Conservation (phyloP, 2,113 vertebrate genomes). For the Lagopus leucura region DNA sequence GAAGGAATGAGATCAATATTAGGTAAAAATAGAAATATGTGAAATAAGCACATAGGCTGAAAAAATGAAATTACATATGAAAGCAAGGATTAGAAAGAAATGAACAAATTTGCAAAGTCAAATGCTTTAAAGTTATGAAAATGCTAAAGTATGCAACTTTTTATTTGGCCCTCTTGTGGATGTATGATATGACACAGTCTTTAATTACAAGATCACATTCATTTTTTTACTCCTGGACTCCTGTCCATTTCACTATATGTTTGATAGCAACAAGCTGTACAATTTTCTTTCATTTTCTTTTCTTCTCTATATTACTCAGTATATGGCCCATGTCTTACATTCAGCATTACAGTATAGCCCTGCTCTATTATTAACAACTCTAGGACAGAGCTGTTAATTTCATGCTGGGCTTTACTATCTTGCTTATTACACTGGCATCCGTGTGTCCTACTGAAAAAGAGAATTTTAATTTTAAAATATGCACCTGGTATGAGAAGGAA, state of each 20-base stretch:
- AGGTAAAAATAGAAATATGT: background rate
- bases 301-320: background rate
- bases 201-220: background rate
- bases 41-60: background rate
- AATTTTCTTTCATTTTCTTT: background rate
- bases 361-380: background rate
- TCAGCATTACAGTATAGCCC: background rate
- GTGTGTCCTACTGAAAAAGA: background rate
- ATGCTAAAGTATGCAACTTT: background rate
- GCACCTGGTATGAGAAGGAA: background rate
- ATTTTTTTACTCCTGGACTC: background rate
- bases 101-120: background rate
- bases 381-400: background rate
- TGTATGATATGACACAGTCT: background rate
- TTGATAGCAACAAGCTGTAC: background rate
- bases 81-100: background rate
- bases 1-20: background rate
- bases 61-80: background rate
- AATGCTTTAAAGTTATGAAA: background rate
- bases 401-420: background rate
- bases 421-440: background rate
- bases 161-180: background rate
- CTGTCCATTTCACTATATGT: background rate
- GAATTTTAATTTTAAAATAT: background rate
- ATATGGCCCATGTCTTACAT: background rate